Evolutionary conservation across 2,888 invertebrate species (phyloP), one percentile per base, ranked within the genome.

Genomic region (Octonoba sinensis): DNA sequence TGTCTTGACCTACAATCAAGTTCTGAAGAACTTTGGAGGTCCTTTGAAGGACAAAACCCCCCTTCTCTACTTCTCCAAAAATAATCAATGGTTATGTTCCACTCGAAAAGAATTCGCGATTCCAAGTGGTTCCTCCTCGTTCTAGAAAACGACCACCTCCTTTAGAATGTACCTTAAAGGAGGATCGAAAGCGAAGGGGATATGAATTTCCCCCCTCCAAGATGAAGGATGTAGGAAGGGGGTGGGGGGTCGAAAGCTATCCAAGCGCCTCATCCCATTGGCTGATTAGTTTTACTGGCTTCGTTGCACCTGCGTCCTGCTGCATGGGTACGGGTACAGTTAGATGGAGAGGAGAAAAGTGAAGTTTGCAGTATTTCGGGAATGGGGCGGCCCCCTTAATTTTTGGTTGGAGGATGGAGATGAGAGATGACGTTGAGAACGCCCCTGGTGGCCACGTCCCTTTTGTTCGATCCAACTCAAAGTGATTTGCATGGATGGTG

Each of bases 341-440:
- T 81, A 74, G 67, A 36, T 62, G 44, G 62, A 71, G 71, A 56
- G 73, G 59, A 65, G 74, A 66, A 74, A 75, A 75, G 51, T 51
- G 69, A 77, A 56, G 70, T 70, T 56, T 72, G n/a, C 24, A 22
- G 70, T 22, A 51, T 59, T 49, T 64, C 54, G 46, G 57, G 49
- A 47, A 66, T 57, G 72, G 66, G 72, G 51, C 47, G 71, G 59
- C 79, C 79, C 57, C 62, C 79, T 73, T 69, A 81, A 81, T 81
- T 79, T 79, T 81, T 73, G 79, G 79, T 79, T 81, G 79, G 79
- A 79, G 79, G 79, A 69, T 54, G 64, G 46, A 62, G 69, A 81
- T 81, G 79, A 69, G 54, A 60, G 73, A 69, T 81, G 79, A 64
- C 79, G 73, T 47, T 22, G 59, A 54, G 73, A 51, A 72, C 60